Percentiles rank a stretch among this genome's conserved stretches.
Evolutionary conservation across 2,888 invertebrate genomes (phyloP).

Genomic region (Amiota minor): DNA sequence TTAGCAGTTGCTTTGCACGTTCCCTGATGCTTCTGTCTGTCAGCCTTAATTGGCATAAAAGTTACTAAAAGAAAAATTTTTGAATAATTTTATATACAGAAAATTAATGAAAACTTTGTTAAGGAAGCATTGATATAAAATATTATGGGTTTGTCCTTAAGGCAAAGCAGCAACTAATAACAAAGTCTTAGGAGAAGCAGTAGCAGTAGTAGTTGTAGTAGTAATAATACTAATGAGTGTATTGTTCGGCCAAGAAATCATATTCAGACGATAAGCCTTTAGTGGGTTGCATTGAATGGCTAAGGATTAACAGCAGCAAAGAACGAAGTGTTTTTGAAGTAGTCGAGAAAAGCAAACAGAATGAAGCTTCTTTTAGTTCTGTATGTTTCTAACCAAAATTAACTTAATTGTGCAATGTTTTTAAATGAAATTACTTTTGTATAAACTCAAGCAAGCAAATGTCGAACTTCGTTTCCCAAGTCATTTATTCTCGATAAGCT

Average conservation of each 20-base stretch:
- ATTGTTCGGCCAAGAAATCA: slow-evolving; percentile 50
- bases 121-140: slow-evolving; percentile 26
- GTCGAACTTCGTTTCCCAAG: not conserved
- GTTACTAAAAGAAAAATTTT: slow-evolving; percentile 59
- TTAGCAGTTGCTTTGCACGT: not conserved
- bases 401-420: slow-evolving; percentile 45
- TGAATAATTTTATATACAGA: slow-evolving; percentile 56
- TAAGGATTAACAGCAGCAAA: not conserved
- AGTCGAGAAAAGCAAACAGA: too few relatives aligned
- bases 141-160: slow-evolving; percentile 12
- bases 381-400: slow-evolving; percentile 18
- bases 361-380: slow-evolving; percentile 33
- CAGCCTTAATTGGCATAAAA: slow-evolving; percentile 59
- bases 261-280: not conserved
- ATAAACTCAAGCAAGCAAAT: slow-evolving; percentile 38
- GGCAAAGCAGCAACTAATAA: not conserved
- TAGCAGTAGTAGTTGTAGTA: slow-evolving; percentile 6
- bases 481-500: too few relatives aligned
- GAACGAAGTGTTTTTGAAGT: too few relatives aligned
- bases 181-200: not conserved
- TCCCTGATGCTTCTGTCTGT: not conserved
- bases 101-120: slow-evolving; percentile 59
- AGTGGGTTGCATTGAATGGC: not conserved
- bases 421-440: slow-evolving; percentile 42
- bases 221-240: slow-evolving; percentile 60